phyloP scores from a whole-genome alignment of 2,113 vertebrate species.

The Columbina picui region DNA sequence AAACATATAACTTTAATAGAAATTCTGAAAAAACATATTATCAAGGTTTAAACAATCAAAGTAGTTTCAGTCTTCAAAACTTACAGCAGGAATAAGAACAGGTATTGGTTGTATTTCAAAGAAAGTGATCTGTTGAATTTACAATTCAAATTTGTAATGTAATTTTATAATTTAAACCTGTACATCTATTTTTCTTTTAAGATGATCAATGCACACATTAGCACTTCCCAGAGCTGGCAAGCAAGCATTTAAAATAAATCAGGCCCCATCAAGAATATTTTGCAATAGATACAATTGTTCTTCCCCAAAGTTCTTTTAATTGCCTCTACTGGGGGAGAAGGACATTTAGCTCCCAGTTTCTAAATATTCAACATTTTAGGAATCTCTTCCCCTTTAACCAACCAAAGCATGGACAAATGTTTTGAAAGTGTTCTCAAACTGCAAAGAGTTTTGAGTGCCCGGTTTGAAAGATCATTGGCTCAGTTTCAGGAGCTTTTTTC shows the following conservation, averaged over 20 bases:
- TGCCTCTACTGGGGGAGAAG: not conserved
- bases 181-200: not conserved
- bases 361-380: not conserved
- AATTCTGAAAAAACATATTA: not conserved
- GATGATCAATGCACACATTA: not conserved
- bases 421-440: not conserved
- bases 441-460: not conserved
- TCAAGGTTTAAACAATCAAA: slow-evolving; percentile 20
- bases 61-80: slow-evolving; percentile 12
- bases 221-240: not conserved
- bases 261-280: slow-evolving; percentile 1
- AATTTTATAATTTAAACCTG: not conserved
- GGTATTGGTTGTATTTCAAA: not conserved
- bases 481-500: not conserved
- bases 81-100: not conserved
- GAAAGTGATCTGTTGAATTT: not conserved
- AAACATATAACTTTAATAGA: not conserved
- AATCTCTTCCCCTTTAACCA: not conserved
- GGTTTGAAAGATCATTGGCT: not conserved
- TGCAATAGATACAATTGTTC: not conserved
- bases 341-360: not conserved
- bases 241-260: slow-evolving; percentile 11
- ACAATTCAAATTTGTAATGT: not conserved
- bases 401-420: not conserved
- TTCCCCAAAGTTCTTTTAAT: not conserved